Evolutionary conservation across 2,888 invertebrate genomes (phyloP), one percentile per base, ranked within the genome.

Genomic region (Cabera pusaria): DNA sequence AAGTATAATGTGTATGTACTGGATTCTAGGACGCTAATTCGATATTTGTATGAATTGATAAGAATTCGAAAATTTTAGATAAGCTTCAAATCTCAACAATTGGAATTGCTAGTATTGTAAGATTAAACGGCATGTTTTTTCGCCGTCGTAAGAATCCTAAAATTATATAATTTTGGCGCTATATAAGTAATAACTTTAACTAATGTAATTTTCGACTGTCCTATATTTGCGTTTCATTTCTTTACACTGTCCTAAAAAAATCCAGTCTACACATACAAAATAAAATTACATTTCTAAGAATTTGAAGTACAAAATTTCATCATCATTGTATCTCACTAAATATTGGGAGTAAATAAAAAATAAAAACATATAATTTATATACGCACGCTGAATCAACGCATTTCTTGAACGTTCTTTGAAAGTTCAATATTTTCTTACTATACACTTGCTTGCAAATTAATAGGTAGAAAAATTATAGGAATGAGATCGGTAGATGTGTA

Each of bases 251-350:
- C n/a, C 4, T 14, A 14, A 14, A 14, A 4, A 2, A 27, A 17
- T 18, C 26, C 26, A 17, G 26, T 18, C 8, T 10, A 18, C 16
- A 16, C 17, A 18, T 18, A 11, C 3, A 28, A 11, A 25, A 16
- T 1, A 3, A 2, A 23, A 16, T 25, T 21, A 41, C 51, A 52
- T 53, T 61, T 48, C 43, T 65, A 64, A 67, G 62, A 69, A 74
- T 64, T 68, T 56, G 52, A 68, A 77, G 76, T 78, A 77, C 76
- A 77, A 78, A 75, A 50, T 53, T 29, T 59, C 61, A 65, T 65
- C 44, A 45, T 54, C 26, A 22, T 16, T 11, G 9, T 6, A n/a
- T 11, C n/a, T 8, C 11, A 32, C 7, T 2, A 9, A 10, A 26
- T 26, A 25, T 25, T 25, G 5, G 7, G n/a, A n/a, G n/a, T n/a